Evolutionary conservation across 2,888 invertebrate genomes (phyloP).

Genomic region (Acleris holmiana): DNA sequence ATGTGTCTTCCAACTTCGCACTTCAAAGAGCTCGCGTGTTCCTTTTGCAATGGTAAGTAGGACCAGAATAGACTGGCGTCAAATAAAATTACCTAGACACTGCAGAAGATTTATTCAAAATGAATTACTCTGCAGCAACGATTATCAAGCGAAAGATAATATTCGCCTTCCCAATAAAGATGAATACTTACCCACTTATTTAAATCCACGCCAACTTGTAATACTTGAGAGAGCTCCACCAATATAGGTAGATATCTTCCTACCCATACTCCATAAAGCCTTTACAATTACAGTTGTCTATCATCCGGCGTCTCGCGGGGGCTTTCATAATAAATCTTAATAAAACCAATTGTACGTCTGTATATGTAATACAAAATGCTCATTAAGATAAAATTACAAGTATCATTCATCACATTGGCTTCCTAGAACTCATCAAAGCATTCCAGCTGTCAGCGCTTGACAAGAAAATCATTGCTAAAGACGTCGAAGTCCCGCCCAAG

Average conservation of each 20-base stretch:
- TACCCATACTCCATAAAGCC: background rate
- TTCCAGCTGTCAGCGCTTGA: conserved; percentile 67
- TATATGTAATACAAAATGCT: conserved; percentile 59
- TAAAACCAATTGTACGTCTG: conserved; percentile 49
- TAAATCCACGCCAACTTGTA: no score
- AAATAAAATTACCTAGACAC: background rate
- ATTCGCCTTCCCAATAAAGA: no score
- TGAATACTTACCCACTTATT: no score
- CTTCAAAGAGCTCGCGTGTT: conserved; percentile 21
- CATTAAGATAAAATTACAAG: conserved; percentile 63
- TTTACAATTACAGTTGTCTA: conserved; percentile 11
- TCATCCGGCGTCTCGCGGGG: background rate
- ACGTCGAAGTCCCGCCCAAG: conserved; percentile 60
- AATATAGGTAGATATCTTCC: no score
- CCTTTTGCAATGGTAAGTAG: conserved; percentile 9
- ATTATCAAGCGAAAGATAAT: no score
- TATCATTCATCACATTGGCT: conserved; percentile 64
- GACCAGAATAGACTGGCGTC: background rate
- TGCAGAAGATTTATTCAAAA: conserved; percentile 1
- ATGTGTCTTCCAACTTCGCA: conserved; percentile 30
- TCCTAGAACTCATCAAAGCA: conserved; percentile 61
- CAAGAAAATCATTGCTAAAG: conserved; percentile 67
- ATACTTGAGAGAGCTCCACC: no score
- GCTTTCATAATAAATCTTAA: conserved; percentile 41
- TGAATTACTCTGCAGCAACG: background rate